Percentiles rank a stretch among this genome's conserved stretches.
Conservation (phyloP, 1,140 invertebrate genomes). For the Steinernema feltiae region DNA sequence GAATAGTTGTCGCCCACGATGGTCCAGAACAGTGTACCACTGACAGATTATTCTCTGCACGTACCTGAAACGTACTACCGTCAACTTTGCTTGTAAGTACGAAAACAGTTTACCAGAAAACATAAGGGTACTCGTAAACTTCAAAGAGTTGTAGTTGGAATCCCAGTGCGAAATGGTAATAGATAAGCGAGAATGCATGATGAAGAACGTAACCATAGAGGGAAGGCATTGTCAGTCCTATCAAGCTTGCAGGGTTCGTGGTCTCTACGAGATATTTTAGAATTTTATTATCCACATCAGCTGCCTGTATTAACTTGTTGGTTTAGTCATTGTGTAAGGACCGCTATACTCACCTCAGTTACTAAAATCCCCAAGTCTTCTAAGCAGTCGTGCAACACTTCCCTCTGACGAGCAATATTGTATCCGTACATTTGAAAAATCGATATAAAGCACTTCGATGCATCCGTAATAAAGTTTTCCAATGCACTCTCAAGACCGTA, state of each 20-base stretch:
- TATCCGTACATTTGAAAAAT: not conserved
- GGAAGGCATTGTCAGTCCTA: not conserved
- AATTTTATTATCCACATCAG: not conserved
- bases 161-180: not conserved
- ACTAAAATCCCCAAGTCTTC: not conserved
- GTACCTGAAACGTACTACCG: not conserved
- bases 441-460: not conserved
- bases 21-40: not conserved
- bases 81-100: not conserved
- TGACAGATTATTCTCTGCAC: not conserved
- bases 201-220: not conserved
- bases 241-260: not conserved
- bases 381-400: not conserved
- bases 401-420: not conserved
- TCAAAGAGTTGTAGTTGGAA: not conserved
- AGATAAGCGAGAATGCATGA: not conserved
- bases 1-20: not conserved
- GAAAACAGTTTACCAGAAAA: not conserved
- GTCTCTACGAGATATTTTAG: not conserved
- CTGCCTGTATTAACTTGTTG: no score
- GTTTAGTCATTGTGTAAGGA: no score
- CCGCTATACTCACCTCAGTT: not conserved
- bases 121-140: not conserved
- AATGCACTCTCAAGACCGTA: not conserved
- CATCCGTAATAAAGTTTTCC: not conserved